Conservation (phyloP, 1,140 invertebrate species). For the Drosophila azteca region DNA sequence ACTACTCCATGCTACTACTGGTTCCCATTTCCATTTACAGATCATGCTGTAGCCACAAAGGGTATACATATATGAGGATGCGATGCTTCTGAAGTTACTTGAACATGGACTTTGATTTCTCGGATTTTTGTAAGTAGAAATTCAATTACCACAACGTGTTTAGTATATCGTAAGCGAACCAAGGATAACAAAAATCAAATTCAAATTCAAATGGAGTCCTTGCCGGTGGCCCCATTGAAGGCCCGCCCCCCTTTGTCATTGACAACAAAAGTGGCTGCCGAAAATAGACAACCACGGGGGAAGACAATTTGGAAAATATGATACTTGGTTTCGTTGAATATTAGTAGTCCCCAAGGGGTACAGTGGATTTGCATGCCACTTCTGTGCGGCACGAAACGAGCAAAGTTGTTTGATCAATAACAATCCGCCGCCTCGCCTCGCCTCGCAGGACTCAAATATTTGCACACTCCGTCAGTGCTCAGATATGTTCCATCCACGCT, state of each 20-base stretch:
- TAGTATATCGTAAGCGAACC: conserved; percentile 13
- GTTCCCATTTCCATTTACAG: conserved; percentile 12
- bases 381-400: conserved; percentile 54
- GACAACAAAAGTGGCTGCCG: conserved; percentile 28
- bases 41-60: conserved; percentile 57
- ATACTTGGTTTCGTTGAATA: conserved; percentile 50
- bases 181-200: conserved; percentile 40
- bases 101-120: conserved; percentile 81
- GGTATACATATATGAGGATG: conserved; percentile 25
- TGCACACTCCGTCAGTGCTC: conserved; percentile 58
- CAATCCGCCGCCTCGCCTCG: background rate
- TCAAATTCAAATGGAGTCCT: conserved; percentile 46
- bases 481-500: conserved; percentile 45
- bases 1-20: too few relatives aligned
- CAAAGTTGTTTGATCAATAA: conserved; percentile 77
- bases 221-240: conserved; percentile 48
- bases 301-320: conserved; percentile 44
- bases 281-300: conserved; percentile 58
- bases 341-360: conserved; percentile 40
- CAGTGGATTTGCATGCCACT: conserved; percentile 53
- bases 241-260: conserved; percentile 38
- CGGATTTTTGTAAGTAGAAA: conserved; percentile 68
- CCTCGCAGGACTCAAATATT: conserved; percentile 43
- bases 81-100: conserved; percentile 57
- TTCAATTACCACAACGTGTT: conserved; percentile 41